Evolutionary conservation across 2,113 vertebrate species (phyloP).

Genomic region (Crotalus tigris): DNA sequence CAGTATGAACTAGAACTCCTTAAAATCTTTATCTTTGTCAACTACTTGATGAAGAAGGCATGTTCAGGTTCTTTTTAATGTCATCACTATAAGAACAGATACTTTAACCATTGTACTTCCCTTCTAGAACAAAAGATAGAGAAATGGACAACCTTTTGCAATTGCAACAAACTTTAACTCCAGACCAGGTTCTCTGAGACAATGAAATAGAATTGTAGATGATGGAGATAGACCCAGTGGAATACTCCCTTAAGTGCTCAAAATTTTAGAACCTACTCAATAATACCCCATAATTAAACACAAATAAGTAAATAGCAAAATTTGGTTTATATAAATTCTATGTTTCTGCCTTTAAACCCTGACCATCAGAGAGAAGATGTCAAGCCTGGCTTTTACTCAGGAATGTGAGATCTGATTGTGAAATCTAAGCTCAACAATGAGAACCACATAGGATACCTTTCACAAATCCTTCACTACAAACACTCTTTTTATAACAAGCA

Average conservation of each 20-base stretch:
- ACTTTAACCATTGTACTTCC: not conserved
- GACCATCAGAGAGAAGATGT: constrained; percentile 13
- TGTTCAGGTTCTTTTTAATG: not conserved
- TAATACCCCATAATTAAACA: constrained; percentile 30
- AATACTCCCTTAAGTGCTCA: not conserved
- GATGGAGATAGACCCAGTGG: not conserved
- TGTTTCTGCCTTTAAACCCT: constrained; percentile 6
- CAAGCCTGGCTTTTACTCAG: constrained; percentile 4
- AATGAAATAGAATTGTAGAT: not conserved
- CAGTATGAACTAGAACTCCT: not conserved
- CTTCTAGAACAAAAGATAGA: not conserved
- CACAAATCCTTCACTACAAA: constrained; percentile 40
- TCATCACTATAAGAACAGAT: not conserved
- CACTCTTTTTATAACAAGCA: constrained; percentile 42
- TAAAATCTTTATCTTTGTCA: not conserved
- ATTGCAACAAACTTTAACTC: not conserved
- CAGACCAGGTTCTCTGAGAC: not conserved
- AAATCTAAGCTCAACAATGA: constrained; percentile 22
- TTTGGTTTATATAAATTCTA: constrained; percentile 28
- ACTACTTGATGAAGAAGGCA: not conserved
- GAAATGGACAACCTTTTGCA: not conserved
- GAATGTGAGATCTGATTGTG: not conserved
- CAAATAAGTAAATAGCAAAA: constrained; percentile 30
- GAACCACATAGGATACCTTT: constrained; percentile 47
- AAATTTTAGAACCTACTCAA: not conserved